phyloP scores from a whole-genome alignment of 1,140 invertebrate species.

The Lepidostoma basale region DNA sequence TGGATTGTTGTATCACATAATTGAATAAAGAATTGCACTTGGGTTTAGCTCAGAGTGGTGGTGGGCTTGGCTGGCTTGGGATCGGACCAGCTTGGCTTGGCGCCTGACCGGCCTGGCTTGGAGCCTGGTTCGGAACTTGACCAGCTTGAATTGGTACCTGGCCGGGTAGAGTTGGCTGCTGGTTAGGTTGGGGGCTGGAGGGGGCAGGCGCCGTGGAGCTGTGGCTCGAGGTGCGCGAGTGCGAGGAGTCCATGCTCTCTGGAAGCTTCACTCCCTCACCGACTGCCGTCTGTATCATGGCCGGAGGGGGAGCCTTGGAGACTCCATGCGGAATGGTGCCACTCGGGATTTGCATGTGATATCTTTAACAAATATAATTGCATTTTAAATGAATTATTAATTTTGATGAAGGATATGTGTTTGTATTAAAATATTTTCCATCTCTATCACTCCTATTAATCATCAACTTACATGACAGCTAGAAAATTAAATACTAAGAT shows the following conservation, averaged over 20 bases:
- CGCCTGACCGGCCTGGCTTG: not conserved
- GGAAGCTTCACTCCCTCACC: conserved; percentile 42
- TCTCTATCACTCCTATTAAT: too few species aligned
- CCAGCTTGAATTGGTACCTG: not conserved
- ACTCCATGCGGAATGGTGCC: conserved; percentile 46
- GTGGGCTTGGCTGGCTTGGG: not conserved
- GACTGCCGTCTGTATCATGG: conserved; percentile 43
- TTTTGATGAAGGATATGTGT: too few species aligned
- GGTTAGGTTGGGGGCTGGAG: not conserved
- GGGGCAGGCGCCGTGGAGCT: conserved; percentile 31
- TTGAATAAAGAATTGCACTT: conserved; percentile 38
- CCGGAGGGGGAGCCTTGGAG: conserved; percentile 43
- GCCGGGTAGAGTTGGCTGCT: not conserved
- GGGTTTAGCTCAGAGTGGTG: conserved; percentile 29
- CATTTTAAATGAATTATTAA: not conserved
- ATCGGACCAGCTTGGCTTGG: not conserved
- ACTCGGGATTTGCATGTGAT: conserved; percentile 46
- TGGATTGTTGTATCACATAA: conserved; percentile 34
- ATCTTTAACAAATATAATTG: conserved; percentile 32
- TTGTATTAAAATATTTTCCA: too few species aligned
- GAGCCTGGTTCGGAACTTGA: not conserved
- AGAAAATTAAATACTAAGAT: too few species aligned
- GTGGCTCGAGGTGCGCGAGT: conserved; percentile 40
- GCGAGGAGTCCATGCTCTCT: conserved; percentile 38
- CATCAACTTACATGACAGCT: too few species aligned